phyloP scores from a whole-genome alignment of 2,797 vertebrate species.

The Catostomus latipinnis region DNA sequence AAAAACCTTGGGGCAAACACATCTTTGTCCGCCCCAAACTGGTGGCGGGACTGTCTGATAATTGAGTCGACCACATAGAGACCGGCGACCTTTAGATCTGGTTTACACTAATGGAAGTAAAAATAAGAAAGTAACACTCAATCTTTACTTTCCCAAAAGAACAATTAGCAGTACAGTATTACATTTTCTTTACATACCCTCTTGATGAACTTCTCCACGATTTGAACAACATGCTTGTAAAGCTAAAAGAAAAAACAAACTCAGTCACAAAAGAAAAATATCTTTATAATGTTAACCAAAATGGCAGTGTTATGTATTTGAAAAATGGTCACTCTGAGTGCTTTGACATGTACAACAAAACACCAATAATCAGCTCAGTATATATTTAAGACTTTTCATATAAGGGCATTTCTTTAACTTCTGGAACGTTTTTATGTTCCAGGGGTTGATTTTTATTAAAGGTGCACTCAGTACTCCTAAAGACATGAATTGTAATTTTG shows the following conservation, averaged over 20 bases:
- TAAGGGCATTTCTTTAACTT: too few species aligned
- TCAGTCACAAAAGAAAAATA: background rate
- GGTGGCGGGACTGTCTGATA: constrained; percentile 98
- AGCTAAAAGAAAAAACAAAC: constrained; percentile 76
- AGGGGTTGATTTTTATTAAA: too few species aligned
- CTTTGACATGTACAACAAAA: too few species aligned
- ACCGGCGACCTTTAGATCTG: constrained; percentile 95
- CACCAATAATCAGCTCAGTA: too few species aligned
- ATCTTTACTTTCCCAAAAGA: background rate
- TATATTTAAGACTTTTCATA: too few species aligned
- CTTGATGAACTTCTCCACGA: constrained; percentile 99
- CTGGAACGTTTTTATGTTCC: too few species aligned
- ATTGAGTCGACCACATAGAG: constrained; percentile 98
- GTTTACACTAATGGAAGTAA: constrained; percentile 85
- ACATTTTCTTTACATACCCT: constrained; percentile 82
- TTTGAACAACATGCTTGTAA: constrained; percentile 99
- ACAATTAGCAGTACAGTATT: background rate
- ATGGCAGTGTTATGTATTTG: background rate
- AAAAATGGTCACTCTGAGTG: background rate
- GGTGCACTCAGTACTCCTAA: too few species aligned
- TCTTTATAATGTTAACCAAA: background rate
- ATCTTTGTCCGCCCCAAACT: constrained; percentile 97
- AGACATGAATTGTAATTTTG: too few species aligned
- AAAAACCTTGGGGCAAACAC: constrained; percentile 96
- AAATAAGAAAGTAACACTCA: background rate